These are phyloP conservation scores for Lota lota DNA, from an alignment of 2,113 vertebrate species.

Conservation along the genomic window DNA sequence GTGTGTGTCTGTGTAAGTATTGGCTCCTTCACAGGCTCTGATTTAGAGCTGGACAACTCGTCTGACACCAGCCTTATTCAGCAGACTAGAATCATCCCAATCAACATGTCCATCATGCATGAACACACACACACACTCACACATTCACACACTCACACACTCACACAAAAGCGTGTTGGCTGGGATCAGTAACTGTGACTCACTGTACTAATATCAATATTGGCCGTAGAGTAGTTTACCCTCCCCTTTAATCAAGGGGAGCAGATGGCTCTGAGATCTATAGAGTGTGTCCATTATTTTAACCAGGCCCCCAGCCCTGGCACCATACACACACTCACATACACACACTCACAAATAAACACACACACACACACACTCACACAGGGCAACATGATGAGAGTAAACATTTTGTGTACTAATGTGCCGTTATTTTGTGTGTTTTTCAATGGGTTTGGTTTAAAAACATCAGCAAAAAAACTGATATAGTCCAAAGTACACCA, in stretches of 20 bases:
- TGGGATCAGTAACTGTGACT: conserved; percentile 44
- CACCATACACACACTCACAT: conserved; percentile 27
- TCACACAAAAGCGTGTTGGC: conserved; percentile 37
- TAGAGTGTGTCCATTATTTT: conserved; percentile 58
- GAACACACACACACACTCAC: not conserved
- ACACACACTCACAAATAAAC: not conserved
- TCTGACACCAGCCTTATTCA: no score
- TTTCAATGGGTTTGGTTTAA: no score
- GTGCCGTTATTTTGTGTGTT: no score
- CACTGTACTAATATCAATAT: conserved; percentile 58
- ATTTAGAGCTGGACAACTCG: no score
- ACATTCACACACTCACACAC: not conserved
- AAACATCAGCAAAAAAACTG: no score
- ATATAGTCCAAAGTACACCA: no score
- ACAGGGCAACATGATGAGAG: not conserved
- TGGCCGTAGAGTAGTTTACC: conserved; percentile 58
- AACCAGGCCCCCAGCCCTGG: conserved; percentile 44
- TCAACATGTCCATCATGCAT: conserved; percentile 33
- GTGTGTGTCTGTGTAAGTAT: no score
- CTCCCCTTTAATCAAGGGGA: conserved; percentile 61
- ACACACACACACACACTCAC: conserved; percentile 1
- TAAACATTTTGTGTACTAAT: no score
- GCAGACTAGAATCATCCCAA: no score
- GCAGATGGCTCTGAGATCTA: conserved; percentile 60
- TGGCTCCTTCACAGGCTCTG: no score